phyloP scores from a whole-genome alignment of 2,797 vertebrate genomes.

The Hapalemur alaotrensis region DNA sequence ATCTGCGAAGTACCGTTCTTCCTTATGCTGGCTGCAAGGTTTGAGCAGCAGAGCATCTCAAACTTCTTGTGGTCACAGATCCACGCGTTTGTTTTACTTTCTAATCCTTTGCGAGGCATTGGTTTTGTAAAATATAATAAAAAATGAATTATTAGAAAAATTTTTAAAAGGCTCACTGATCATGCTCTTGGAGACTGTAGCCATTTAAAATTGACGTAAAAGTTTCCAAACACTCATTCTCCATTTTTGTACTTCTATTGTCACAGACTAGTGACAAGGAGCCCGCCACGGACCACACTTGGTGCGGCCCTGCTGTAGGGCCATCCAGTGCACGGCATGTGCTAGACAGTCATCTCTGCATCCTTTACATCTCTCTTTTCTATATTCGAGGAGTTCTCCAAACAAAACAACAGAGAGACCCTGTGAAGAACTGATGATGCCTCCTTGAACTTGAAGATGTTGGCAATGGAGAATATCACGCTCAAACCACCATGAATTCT shows the following conservation, averaged over 20 bases:
- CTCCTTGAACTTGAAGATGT: background rate
- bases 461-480: background rate
- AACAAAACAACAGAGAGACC: background rate
- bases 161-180: background rate
- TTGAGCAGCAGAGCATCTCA: background rate
- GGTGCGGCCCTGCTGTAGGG: rapidly evolving
- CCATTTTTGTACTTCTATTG: background rate
- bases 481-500: background rate
- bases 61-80: background rate
- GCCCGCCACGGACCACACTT: background rate
- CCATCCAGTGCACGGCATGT: background rate
- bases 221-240: background rate
- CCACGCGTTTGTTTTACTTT: background rate
- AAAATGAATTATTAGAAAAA: background rate
- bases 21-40: background rate
- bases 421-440: background rate
- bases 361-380: background rate
- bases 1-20: background rate
- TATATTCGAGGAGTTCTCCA: background rate
- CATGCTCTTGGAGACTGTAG: background rate
- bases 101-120: background rate
- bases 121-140: background rate
- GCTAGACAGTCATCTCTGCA: too few species aligned
- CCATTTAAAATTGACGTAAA: background rate
- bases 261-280: background rate